A percentile compares a stretch with the other conserved stretches of the same genome.
These are phyloP conservation scores for Coendou prehensilis DNA, from an alignment of 2,797 vertebrate genomes.

Conservation along the genomic window DNA sequence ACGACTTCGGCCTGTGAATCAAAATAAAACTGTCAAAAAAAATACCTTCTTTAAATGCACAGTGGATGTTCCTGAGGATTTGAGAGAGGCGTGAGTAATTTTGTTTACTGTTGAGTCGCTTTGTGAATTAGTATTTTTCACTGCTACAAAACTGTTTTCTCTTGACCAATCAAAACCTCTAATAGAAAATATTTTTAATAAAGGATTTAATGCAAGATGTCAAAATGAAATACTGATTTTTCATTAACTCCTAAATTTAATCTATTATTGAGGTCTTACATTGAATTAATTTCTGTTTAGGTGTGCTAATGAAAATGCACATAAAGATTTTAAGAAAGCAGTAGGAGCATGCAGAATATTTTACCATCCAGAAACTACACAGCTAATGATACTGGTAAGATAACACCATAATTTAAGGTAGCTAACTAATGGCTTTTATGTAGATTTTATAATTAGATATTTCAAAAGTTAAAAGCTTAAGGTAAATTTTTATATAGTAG, in stretches of 20 bases:
- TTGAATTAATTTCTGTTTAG: constrained; percentile 87
- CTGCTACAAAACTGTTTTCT: constrained; percentile 17
- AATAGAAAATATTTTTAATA: constrained; percentile 40
- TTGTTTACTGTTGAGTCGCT: constrained; percentile 54
- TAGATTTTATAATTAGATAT: constrained; percentile 51
- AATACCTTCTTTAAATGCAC: constrained; percentile 97
- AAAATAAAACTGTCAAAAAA: constrained; percentile 96
- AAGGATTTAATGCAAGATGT: constrained; percentile 7
- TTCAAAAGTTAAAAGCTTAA: constrained; percentile 55
- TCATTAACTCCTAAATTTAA: constrained; percentile 31
- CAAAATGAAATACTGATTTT: constrained; percentile 36
- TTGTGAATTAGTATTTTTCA: constrained; percentile 65
- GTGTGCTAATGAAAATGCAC: constrained; percentile 96
- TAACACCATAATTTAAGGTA: constrained; percentile 64
- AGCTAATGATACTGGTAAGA: constrained; percentile 96
- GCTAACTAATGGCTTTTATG: background rate
- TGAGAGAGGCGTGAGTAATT: constrained; percentile 96
- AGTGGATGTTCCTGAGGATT: constrained; percentile 97
- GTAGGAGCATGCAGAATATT: constrained; percentile 96
- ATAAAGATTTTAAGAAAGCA: constrained; percentile 99
- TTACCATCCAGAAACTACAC: constrained; percentile 94
- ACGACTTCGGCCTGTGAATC: constrained; percentile 97
- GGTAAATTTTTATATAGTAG: constrained; percentile 27
- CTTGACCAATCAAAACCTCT: background rate
- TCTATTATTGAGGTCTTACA: constrained; percentile 62